phyloP scores from a whole-genome alignment of 1,140 invertebrate genomes.

The Drosophila asahinai region DNA sequence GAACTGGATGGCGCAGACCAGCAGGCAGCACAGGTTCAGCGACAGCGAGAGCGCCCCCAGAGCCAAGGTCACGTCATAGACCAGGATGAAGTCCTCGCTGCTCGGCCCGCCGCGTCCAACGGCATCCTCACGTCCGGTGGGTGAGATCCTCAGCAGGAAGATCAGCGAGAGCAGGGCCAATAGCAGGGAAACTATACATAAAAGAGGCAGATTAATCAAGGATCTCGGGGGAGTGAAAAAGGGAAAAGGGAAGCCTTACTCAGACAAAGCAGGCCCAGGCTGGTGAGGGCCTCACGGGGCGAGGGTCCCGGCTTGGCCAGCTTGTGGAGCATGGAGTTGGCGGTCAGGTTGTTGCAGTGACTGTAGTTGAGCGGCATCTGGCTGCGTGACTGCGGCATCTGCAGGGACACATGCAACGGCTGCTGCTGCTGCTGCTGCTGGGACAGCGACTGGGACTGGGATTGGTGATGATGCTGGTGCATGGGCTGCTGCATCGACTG shows the following conservation, averaged over 20 bases:
- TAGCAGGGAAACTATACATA: slow-evolving; percentile 89
- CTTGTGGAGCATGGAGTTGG: slow-evolving; percentile 56
- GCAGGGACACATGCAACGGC: slow-evolving; percentile 17
- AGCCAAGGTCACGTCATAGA: slow-evolving; percentile 95
- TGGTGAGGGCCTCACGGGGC: slow-evolving; percentile 91
- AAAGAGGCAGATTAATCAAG: not conserved
- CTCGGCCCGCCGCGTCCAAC: slow-evolving; percentile 79
- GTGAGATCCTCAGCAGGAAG: slow-evolving; percentile 94
- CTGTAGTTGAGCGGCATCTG: slow-evolving; percentile 67
- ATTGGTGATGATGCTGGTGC: slow-evolving; percentile 39
- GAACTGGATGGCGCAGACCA: slow-evolving; percentile 97
- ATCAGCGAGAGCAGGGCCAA: slow-evolving; percentile 93
- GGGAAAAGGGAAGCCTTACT: slow-evolving; percentile 50
- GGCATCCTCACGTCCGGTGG: slow-evolving; percentile 85
- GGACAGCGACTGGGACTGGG: slow-evolving; percentile 34
- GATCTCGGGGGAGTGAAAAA: not conserved
- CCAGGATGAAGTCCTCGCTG: slow-evolving; percentile 93
- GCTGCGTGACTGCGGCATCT: slow-evolving; percentile 16
- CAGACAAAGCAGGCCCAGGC: slow-evolving; percentile 93
- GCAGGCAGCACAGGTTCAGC: slow-evolving; percentile 94
- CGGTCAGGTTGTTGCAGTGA: slow-evolving; percentile 67
- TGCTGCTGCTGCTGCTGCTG: slow-evolving; percentile 27
- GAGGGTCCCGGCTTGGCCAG: slow-evolving; percentile 73
- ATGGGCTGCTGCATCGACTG: slow-evolving; percentile 40
- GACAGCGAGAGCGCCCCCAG: slow-evolving; percentile 94